Evolutionary conservation across 2,797 vertebrate species (phyloP), one percentile per base, ranked within the genome.

Genomic region (Coilia nasus): DNA sequence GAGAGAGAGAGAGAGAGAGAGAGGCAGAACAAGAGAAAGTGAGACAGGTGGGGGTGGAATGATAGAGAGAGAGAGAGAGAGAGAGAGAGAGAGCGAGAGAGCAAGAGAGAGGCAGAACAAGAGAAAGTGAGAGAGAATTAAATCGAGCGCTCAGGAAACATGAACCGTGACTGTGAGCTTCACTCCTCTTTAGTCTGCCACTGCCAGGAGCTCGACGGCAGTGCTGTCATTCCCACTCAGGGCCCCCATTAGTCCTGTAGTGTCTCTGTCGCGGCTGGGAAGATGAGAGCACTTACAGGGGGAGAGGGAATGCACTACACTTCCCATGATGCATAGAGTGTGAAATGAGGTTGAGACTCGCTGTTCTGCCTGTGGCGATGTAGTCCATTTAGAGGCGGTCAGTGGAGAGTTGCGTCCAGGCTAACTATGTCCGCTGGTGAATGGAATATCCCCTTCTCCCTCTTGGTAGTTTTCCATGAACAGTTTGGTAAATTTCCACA

Each of bases 211-310:
- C 57, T 47, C n/a, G n/a, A n/a, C n/a, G n/a, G n/a, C 28, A 25
- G 44, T 9, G 31, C 78, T 85, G 78, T 82, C 82, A 83, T 82
- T 85, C 87, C 85, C 84, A 83, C 81, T 87, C 84, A 82, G 54
- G 60, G 11, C 44, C 12, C 83, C 57, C 84, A 83, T 82, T 83
- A n/a, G 62, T 81, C 64, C 80, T 54, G 31, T 60, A 21, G 35
- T n/a, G 75, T 78, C 82, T 85, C 75, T 54, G 28, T 81, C n/a
- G 59, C 50, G 23, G 64, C 17, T 56, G 83, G 10, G 44, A 41
- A 35, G 41, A 31, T 35, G 2, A 31, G 28, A 75, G 67, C 67
- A 41, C 17, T 75, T 75, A 75, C 67, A 17, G 15, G 19, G 28
- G 31, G 14, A 75, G 67, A 64, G 17, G 2, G 59, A 47, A 46